A percentile compares a stretch with the other conserved stretches of the same genome.
phyloP scores from a whole-genome alignment of 2,113 vertebrate genomes.

The Sisor rabdophorus region DNA sequence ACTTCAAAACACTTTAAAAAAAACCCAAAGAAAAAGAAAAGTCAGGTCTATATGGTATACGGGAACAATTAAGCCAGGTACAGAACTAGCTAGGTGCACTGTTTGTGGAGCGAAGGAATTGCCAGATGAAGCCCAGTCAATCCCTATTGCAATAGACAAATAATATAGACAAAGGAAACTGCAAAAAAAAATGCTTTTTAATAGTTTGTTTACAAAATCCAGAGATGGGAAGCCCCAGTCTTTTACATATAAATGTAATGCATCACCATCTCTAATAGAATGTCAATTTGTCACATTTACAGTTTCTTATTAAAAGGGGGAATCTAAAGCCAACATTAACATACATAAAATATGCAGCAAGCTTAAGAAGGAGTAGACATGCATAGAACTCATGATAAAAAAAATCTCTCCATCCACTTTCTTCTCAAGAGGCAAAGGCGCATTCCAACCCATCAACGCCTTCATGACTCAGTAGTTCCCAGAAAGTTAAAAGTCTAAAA shows the following conservation, averaged over 20 bases:
- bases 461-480: neutral
- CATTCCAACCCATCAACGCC: constrained; percentile 17
- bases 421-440: constrained; percentile 10
- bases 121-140: constrained; percentile 17
- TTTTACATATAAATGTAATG: constrained; percentile 2
- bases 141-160: neutral
- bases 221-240: constrained; percentile 18
- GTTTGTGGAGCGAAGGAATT: constrained; percentile 21
- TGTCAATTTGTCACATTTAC: neutral
- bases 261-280: neutral
- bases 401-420: constrained; percentile 9
- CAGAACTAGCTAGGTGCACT: constrained; percentile 12
- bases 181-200: constrained; percentile 13
- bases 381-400: no score
- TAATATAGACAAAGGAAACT: constrained; percentile 11
- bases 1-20: constrained; percentile 8
- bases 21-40: neutral
- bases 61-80: constrained; percentile 26
- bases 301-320: constrained; percentile 32
- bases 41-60: neutral
- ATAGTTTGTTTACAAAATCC: constrained; percentile 4
- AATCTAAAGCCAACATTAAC: constrained; percentile 15
- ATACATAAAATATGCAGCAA: constrained; percentile 52
- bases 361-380: constrained; percentile 58
- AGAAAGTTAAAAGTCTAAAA: constrained; percentile 6